These are phyloP conservation scores for Pavo muticus DNA, from an alignment of 2,113 vertebrate species.

Conservation along the genomic window DNA sequence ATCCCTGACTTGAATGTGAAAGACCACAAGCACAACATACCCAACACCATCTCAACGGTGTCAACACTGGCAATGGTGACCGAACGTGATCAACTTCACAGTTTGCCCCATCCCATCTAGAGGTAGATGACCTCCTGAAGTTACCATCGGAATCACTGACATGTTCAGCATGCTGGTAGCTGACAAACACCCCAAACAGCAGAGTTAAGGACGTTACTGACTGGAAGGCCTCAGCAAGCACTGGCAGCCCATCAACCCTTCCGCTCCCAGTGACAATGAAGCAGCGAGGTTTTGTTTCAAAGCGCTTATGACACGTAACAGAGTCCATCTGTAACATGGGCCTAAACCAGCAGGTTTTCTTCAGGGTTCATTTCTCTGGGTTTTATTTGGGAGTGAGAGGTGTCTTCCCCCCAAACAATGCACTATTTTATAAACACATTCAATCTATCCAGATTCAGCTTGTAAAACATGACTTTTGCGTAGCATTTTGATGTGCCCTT, in stretches of 20 bases:
- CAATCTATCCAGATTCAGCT: not conserved
- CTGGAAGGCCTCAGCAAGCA: not conserved
- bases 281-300: not conserved
- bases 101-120: not conserved
- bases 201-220: not conserved
- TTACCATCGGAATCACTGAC: not conserved
- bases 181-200: not conserved
- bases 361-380: not conserved
- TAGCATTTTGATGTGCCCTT: not conserved
- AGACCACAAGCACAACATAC: not conserved
- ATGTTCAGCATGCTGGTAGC: not conserved
- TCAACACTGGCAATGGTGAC: not conserved
- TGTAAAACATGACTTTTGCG: not conserved
- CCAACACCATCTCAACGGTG: not conserved
- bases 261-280: not conserved
- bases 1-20: not conserved
- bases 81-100: not conserved
- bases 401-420: not conserved
- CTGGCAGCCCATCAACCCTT: not conserved
- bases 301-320: rapidly evolving
- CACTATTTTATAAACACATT: conserved; percentile 32
- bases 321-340: not conserved
- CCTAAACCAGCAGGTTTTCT: not conserved
- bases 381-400: not conserved
- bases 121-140: conserved; percentile 28